Percentiles rank a stretch among this genome's conserved stretches.
phyloP scores from a whole-genome alignment of 2,113 vertebrate genomes.

The Malurus elegans region DNA sequence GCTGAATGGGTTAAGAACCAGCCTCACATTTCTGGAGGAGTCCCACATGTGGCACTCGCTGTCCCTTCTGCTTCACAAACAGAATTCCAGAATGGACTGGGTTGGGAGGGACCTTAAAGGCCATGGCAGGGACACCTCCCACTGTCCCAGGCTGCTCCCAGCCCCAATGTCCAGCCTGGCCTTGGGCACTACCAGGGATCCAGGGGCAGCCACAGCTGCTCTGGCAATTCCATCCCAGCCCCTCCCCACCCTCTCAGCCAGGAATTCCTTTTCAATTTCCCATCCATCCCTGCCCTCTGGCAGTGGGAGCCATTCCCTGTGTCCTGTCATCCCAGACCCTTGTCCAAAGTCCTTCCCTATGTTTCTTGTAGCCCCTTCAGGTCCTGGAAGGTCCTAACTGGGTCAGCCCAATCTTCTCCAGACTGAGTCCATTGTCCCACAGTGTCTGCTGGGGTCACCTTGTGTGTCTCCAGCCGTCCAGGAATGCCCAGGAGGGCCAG shows the following conservation, averaged over 20 bases:
- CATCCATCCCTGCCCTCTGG: neutral
- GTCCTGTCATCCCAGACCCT: neutral
- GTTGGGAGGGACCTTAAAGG: neutral
- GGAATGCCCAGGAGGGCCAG: neutral
- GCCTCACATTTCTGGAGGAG: neutral
- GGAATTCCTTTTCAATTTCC: neutral
- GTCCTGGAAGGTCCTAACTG: neutral
- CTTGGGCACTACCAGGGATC: neutral
- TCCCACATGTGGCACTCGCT: fast-evolving
- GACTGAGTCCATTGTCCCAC: neutral
- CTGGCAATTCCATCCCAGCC: neutral
- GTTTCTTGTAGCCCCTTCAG: neutral
- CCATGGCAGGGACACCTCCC: neutral
- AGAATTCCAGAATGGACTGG: neutral
- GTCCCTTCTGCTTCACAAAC: neutral
- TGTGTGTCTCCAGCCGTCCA: fast-evolving
- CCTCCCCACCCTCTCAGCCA: fast-evolving
- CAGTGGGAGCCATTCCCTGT: neutral
- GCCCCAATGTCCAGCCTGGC: neutral
- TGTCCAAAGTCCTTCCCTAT: neutral
- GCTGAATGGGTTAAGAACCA: neutral
- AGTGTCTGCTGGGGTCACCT: neutral
- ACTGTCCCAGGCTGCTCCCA: neutral
- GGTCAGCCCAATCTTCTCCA: neutral
- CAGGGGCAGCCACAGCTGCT: neutral